phyloP scores from a whole-genome alignment of 2,113 vertebrate genomes.

The Rhynchomys soricoides region DNA sequence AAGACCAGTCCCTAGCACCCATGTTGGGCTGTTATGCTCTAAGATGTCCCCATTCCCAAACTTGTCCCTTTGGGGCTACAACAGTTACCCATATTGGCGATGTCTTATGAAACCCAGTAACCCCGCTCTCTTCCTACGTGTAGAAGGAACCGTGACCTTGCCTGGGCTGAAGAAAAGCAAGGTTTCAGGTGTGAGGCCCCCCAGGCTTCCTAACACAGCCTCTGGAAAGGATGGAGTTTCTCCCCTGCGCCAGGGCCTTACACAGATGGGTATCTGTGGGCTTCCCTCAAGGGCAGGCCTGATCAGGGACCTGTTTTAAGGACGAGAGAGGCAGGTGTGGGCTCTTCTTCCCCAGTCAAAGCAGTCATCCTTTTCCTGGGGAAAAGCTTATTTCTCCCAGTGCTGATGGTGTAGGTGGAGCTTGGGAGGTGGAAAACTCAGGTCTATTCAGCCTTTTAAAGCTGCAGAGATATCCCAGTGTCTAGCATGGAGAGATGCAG shows the following conservation, averaged over 20 bases:
- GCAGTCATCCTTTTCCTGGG: neutral
- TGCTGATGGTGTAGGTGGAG: rapidly evolving
- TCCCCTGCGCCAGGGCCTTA: neutral
- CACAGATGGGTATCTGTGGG: neutral
- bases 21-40: neutral
- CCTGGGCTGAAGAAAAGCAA: neutral
- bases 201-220: too few species aligned
- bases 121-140: neutral
- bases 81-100: neutral
- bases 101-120: too few species aligned
- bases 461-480: neutral
- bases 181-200: neutral
- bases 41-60: too few species aligned
- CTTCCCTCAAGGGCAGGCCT: neutral
- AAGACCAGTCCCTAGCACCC: neutral
- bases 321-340: too few species aligned
- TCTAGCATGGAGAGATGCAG: rapidly evolving
- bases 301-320: neutral
- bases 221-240: neutral
- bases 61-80: neutral
- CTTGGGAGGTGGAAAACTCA: neutral
- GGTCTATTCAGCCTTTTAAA: neutral
- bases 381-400: neutral
- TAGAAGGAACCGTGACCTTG: neutral
- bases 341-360: neutral